Conservation (phyloP, 2,888 invertebrate genomes). For the Brassicogethes aeneus region DNA sequence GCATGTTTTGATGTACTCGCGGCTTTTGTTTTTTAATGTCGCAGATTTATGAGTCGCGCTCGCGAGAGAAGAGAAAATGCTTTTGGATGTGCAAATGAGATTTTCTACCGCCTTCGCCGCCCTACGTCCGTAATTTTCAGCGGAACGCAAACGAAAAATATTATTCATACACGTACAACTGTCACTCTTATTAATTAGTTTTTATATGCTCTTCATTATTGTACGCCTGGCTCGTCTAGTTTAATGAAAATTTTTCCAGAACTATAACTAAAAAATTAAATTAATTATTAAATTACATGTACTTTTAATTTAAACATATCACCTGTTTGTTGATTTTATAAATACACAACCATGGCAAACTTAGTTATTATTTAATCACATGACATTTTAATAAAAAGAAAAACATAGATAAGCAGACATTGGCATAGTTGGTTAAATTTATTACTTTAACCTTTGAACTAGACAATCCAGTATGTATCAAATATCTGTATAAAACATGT, state of each 20-base stretch:
- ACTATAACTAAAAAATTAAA: background rate
- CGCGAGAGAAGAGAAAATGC: slow-evolving; percentile 22
- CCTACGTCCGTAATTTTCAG: background rate
- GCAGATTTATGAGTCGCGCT: slow-evolving; percentile 33
- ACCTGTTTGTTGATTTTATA: no score
- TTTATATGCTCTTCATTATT: slow-evolving; percentile 1
- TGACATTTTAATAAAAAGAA: no score
- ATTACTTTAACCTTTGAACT: no score
- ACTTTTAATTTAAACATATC: no score
- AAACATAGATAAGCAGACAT: no score
- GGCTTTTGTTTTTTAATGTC: slow-evolving; percentile 37
- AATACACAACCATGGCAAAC: no score
- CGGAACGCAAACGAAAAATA: slow-evolving; percentile 1
- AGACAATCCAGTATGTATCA: no score
- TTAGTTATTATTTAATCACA: no score
- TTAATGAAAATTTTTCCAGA: background rate
- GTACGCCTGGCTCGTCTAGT: background rate
- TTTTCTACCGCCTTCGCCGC: slow-evolving; percentile 26
- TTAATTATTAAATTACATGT: no score
- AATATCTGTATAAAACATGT: no score
- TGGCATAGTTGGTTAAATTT: no score
- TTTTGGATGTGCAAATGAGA: slow-evolving; percentile 36
- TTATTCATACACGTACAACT: background rate
- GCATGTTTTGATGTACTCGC: slow-evolving; percentile 39
- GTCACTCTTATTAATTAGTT: slow-evolving; percentile 3